A percentile compares a stretch with the other conserved stretches of the same genome.
These are phyloP conservation scores for Tarsius wallacei DNA, from an alignment of 2,797 vertebrate species.

Conservation along the genomic window DNA sequence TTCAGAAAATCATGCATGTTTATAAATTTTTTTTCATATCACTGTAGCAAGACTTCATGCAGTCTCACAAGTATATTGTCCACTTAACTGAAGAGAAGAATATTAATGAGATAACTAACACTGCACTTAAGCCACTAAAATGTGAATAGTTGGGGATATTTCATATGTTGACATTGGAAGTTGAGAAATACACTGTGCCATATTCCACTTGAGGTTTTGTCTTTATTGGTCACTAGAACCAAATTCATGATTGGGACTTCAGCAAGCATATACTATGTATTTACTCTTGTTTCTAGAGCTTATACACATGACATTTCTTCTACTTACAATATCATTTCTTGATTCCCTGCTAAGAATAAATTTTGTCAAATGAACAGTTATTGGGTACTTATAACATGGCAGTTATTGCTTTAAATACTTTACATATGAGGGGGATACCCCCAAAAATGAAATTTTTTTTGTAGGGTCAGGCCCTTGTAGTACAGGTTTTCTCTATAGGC, in stretches of 20 bases:
- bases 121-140: background rate
- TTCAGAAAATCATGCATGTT: background rate
- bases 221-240: background rate
- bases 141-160: background rate
- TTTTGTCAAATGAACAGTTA: slow-evolving; percentile 67
- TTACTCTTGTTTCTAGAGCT: slow-evolving; percentile 7
- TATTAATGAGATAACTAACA: background rate
- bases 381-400: slow-evolving; percentile 20
- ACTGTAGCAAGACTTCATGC: background rate
- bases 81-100: background rate
- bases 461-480: no score
- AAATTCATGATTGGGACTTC: background rate
- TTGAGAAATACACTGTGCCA: background rate
- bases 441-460: no score
- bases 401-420: slow-evolving; percentile 13
- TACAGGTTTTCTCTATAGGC: no score
- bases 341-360: slow-evolving; percentile 44
- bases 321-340: slow-evolving; percentile 47
- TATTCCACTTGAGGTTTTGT: background rate
- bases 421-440: background rate
- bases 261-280: background rate
- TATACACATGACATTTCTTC: slow-evolving; percentile 16
- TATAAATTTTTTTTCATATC: background rate
- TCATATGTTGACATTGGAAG: background rate
- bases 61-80: background rate